Evolutionary conservation across 2,113 vertebrate species (phyloP), one percentile per base, ranked within the genome.

Genomic region (Indicator indicator): DNA sequence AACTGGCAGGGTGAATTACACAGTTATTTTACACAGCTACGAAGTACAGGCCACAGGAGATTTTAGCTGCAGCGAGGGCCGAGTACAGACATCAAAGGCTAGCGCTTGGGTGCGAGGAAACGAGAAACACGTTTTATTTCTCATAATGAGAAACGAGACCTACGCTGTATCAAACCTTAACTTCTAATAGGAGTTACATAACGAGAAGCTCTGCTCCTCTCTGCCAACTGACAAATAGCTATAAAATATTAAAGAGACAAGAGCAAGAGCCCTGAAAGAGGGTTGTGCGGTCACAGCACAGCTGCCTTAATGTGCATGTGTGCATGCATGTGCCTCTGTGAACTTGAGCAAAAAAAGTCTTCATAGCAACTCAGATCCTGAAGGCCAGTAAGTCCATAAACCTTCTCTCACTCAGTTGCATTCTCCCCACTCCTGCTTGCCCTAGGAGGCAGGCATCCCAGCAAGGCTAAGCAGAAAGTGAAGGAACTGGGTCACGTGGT

Each of bases 211-310:
- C 79, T 4, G 26, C 55, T 93, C n/a, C 69, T 93, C 90, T 94
- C 82, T 83, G 70, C 91, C 86, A 83, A 62, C 73, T 95, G 88
- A 88, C 83, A 91, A 95, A 40, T 0, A 83, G 65, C 81, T 79
- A 94, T 94, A 81, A 95, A 97, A 95, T 91, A 95, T 97, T 96
- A 88, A 95, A 95, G 70, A 90, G 83, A 94, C 2, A 52, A 52
- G 56, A 93, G 74, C 67, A 72, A 16, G 16, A 72, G 91, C 81
- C 85, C 88, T 67, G 81, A 58, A 33, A 68, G 44, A 48, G 59
- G 69, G 19, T 9, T 69, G 56, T n/a, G 24, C 2, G 21, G 83
- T 76, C 83, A 68, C 74, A 64, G 63, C 0, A 9, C 13, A 0
- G 81, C 79, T 83, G 86, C 76, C 63, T 71, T 8, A 16, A 75